Evolutionary conservation across 2,113 vertebrate genomes (phyloP), one percentile per base, ranked within the genome.

Genomic region (Scomber japonicus): DNA sequence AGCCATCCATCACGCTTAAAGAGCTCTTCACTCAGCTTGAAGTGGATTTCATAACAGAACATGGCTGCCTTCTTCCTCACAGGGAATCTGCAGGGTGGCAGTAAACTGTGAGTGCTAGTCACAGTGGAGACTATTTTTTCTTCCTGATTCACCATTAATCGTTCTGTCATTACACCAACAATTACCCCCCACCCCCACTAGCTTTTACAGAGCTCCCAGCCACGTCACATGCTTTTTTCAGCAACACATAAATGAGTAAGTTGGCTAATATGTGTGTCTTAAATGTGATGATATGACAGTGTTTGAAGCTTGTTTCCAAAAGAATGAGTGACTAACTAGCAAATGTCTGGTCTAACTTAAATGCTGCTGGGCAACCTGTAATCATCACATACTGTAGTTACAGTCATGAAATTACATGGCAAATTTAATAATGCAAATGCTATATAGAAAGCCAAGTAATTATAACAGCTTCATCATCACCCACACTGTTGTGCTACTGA

Each of bases 1-100:
- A 67, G 35, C 13, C 76, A 88, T 76, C 70, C 77, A 87, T 83
- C 56, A 82, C 31, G 21, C 40, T 84, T 84, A 88, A 91, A 89
- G 88, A 56, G 48, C 35, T 48, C 83, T 91, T 88, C 62, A 85
- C 86, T 87, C 16, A 44, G 62, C 10, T 27, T 80, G 1, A 65
- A 85, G 64, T 90, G 35, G 21, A 7, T 77, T 75, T 40, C 16
- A 55, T 57, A 73, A 50, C 7, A 24, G 67, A 1, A 4, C 16
- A 16, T 17, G 5, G 46, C 50, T n/a, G 19, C n/a, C 31, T 40
- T 40, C 35, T 9, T 13, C 53, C 54, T 55, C 2, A 1, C 45
- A 14, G 31, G 19, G 21, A 78, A 27, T 35, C 69, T 55, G 71
- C 27, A 70, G 8, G n/a, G 7, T 24, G 21, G 54, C 49, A 21